These are phyloP conservation scores for Chroicocephalus ridibundus DNA, from an alignment of 2,113 vertebrate species.

Conservation along the genomic window DNA sequence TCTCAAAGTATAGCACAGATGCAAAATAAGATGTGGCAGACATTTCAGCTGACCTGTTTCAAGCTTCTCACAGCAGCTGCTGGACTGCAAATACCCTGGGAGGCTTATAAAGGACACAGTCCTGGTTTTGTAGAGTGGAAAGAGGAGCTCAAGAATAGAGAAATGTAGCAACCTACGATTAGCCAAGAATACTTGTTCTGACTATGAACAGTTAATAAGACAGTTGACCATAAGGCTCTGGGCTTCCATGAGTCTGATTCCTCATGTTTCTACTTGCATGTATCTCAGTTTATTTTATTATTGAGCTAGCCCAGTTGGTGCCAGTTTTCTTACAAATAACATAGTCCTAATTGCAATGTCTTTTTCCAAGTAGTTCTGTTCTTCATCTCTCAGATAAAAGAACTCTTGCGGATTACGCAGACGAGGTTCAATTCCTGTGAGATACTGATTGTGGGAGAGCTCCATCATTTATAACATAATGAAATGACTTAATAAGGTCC, in stretches of 20 bases:
- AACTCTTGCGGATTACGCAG: accelerated
- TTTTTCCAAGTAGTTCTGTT: not conserved
- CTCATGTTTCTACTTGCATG: not conserved
- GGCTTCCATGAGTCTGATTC: not conserved
- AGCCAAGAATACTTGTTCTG: not conserved
- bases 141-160: not conserved
- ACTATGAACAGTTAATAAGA: not conserved
- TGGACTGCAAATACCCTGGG: not conserved
- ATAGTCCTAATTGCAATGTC: no score
- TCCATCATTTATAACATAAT: not conserved
- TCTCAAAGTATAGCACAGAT: not conserved
- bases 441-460: not conserved
- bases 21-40: not conserved
- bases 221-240: not conserved
- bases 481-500: not conserved
- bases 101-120: not conserved
- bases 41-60: not conserved
- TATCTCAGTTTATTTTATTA: not conserved
- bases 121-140: not conserved
- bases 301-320: not conserved
- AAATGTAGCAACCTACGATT: not conserved
- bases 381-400: not conserved
- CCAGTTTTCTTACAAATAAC: not conserved
- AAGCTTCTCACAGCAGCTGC: not conserved
- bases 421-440: not conserved